Percentiles rank a stretch among this genome's conserved stretches.
Conservation (phyloP, 2,888 invertebrate genomes). For the Leptothorax acervorum region DNA sequence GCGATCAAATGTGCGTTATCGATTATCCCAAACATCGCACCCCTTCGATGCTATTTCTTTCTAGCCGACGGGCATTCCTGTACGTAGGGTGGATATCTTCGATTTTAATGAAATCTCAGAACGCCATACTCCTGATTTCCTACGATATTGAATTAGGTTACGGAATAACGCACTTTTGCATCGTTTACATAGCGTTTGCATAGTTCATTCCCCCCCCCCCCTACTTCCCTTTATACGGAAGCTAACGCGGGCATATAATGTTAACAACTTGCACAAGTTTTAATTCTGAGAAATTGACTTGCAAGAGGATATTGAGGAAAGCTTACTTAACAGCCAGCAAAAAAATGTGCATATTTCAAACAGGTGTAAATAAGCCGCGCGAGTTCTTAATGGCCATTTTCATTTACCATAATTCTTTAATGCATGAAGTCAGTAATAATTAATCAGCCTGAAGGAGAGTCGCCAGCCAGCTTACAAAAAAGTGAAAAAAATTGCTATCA, state of each 20-base stretch:
- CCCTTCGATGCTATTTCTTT: conserved; percentile 60
- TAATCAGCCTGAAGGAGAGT: not conserved
- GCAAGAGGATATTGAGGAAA: conserved; percentile 1
- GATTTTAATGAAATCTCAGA: conserved; percentile 42
- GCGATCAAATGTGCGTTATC: conserved; percentile 62
- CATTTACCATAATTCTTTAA: conserved; percentile 15
- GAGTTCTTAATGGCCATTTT: not conserved
- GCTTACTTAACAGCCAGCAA: not conserved
- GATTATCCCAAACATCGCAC: conserved; percentile 64
- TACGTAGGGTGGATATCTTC: conserved; percentile 30
- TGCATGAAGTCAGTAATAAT: conserved; percentile 25
- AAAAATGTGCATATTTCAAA: conserved; percentile 9
- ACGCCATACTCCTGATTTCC: conserved; percentile 11
- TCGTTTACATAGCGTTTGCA: not conserved
- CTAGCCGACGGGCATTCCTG: conserved; percentile 64
- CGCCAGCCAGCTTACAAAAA: conserved; percentile 13
- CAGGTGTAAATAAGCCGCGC: not conserved
- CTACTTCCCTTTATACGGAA: not conserved
- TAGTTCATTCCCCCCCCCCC: not conserved
- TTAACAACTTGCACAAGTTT: not conserved
- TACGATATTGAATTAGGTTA: conserved; percentile 18
- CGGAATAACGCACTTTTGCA: conserved; percentile 3
- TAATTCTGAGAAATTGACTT: conserved; percentile 7
- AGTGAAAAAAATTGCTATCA: not conserved
- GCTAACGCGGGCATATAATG: not conserved